Conservation (phyloP, 2,888 invertebrate species). For the Phrixothrix hirtus region DNA sequence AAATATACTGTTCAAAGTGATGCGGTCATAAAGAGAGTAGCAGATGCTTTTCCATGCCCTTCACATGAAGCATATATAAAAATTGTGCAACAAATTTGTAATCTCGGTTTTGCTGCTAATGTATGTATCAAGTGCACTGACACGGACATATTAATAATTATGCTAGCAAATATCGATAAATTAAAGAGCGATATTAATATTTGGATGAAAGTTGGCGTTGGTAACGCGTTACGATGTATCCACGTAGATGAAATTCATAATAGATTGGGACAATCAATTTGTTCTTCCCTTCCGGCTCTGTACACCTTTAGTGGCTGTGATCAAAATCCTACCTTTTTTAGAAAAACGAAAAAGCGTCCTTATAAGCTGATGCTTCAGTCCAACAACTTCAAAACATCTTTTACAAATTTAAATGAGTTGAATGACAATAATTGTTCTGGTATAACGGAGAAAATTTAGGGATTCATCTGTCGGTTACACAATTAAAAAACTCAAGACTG, state of each 20-base stretch:
- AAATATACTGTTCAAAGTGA: constrained; percentile 21
- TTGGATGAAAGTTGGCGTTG: constrained; percentile 3
- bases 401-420: too few species aligned
- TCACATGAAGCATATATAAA: neutral
- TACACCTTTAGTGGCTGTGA: too few species aligned
- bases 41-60: neutral
- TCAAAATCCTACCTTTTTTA: too few species aligned
- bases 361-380: too few species aligned
- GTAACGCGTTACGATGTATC: neutral
- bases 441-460: too few species aligned
- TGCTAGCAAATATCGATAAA: constrained; percentile 8
- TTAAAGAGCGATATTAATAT: constrained; percentile 8
- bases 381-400: too few species aligned
- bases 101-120: neutral
- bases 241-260: neutral
- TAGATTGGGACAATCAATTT: neutral
- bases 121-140: neutral
- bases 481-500: too few species aligned
- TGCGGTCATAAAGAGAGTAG: constrained; percentile 2
- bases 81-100: neutral
- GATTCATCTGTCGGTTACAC: too few species aligned
- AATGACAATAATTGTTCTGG: too few species aligned
- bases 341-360: too few species aligned
- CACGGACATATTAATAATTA: neutral
- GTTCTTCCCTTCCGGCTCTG: neutral